Conservation (phyloP, 1,140 invertebrate genomes). For the Drosophila tsacasi region DNA sequence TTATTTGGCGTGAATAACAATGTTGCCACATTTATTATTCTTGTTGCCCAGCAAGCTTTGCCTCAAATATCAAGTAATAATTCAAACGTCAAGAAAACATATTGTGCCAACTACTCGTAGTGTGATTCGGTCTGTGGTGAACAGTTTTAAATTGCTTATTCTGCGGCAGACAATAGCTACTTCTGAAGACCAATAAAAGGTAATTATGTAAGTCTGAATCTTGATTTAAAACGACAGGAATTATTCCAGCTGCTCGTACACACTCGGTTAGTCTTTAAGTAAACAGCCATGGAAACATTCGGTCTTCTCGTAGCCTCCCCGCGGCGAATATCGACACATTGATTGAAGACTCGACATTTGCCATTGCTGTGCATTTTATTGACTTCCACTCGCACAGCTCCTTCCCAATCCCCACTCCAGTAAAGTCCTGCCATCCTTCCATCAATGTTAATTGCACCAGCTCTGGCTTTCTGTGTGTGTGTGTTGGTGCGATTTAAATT, state of each 20-base stretch:
- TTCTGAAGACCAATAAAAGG: background rate
- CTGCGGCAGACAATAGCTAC: background rate
- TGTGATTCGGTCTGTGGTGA: background rate
- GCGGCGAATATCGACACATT: conserved; percentile 53
- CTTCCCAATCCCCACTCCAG: background rate
- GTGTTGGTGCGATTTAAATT: conserved; percentile 54
- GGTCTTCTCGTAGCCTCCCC: conserved; percentile 5
- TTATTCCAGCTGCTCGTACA: background rate
- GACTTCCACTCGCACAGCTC: conserved; percentile 32
- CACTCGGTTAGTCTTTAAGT: background rate
- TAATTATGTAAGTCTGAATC: background rate
- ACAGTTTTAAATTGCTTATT: background rate
- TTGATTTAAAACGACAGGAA: background rate
- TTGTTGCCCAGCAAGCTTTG: background rate
- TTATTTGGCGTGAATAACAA: background rate
- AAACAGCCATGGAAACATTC: conserved; percentile 1
- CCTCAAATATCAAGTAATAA: background rate
- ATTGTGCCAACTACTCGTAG: background rate
- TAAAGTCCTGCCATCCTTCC: conserved; percentile 19
- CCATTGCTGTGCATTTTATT: conserved; percentile 61
- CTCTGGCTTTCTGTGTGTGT: conserved; percentile 5
- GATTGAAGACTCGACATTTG: conserved; percentile 72
- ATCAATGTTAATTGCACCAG: conserved; percentile 70
- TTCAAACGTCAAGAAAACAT: background rate
- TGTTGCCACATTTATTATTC: background rate